Evolutionary conservation across 2,113 vertebrate species (phyloP), one percentile per base, ranked within the genome.

Genomic region (Thomomys bottae): DNA sequence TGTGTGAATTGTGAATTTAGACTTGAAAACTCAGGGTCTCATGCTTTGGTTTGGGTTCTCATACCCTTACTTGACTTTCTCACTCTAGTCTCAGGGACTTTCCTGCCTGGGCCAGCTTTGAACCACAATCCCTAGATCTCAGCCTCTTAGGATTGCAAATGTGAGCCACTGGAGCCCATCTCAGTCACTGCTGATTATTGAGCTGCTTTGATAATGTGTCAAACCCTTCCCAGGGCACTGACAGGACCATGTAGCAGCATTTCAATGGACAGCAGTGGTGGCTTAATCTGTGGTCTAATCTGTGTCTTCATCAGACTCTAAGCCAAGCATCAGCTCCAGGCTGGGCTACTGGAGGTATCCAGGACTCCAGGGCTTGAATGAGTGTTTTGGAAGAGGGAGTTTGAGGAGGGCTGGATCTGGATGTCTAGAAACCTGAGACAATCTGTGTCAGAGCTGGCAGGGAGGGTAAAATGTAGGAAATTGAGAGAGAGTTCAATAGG

Each of bases 221-320:
- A 40, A 17, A 0, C 5, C 14, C 34, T 8, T n/a, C 2, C 8
- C n/a, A 5, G 20, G 8, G 32, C 20, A 8, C 61, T 1, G 7
- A 14, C 7, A 64, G 49, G 72, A 45, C 10, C 40, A n/a, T 15
- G 0, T 12, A 5, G 34, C 4, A 24, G 57, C n/a, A 42, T 38
- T 57, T 34, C 49, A 5, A 12, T 8, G 18, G 49, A 42, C 14
- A 7, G 66, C 54, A 42, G 57, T 54, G 79, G 38, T 45, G 10
- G 24, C 42, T n/a, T n/a, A n/a, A n/a, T n/a, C 11, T 8, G 12
- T 14, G 12, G 12, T 42, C 2, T 34, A 20, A 23, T 76, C 23
- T n/a, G 8, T 72, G 32, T 61, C 84, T 77, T 28, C 24, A 26
- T 83, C 26, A 21, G 24, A 36, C 28, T 8, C 1, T 23, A 23